A percentile compares a stretch with the other conserved stretches of the same genome.
Conservation (phyloP, 2,797 vertebrate species). For the Falco columbarius region DNA sequence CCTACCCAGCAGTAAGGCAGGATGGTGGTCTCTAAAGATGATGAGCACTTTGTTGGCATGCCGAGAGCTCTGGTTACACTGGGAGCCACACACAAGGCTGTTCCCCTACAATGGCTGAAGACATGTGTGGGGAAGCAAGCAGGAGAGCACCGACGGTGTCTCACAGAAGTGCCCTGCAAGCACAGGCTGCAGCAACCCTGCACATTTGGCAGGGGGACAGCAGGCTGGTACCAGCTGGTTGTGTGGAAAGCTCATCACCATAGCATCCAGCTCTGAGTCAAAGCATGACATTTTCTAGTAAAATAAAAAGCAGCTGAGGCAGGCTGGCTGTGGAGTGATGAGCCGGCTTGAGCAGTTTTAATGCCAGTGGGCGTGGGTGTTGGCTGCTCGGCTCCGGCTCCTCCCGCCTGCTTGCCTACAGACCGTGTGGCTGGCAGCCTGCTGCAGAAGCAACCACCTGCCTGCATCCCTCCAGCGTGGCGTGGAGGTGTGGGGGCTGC, state of each 20-base stretch:
- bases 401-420: not conserved
- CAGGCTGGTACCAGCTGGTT: slow-evolving; percentile 26
- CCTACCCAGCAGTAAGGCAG: not conserved
- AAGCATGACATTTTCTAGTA: slow-evolving; percentile 43
- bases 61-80: not conserved
- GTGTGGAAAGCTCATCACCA: not conserved
- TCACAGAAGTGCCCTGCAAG: not conserved
- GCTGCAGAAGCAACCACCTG: not conserved
- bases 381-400: not conserved
- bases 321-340: slow-evolving; percentile 6
- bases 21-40: not conserved
- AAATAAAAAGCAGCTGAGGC: slow-evolving; percentile 61
- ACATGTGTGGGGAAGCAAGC: accelerated
- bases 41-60: not conserved
- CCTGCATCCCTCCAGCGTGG: not conserved
- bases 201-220: not conserved
- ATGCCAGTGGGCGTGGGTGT: not conserved
- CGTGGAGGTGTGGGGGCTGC: not conserved
- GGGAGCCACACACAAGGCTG: not conserved
- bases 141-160: accelerated
- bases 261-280: slow-evolving; percentile 32
- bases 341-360: not conserved
- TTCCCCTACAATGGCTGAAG: not conserved
- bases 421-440: not conserved
- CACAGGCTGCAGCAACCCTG: not conserved